phyloP scores from a whole-genome alignment of 2,888 invertebrate species.

The Eledone cirrhosa region DNA sequence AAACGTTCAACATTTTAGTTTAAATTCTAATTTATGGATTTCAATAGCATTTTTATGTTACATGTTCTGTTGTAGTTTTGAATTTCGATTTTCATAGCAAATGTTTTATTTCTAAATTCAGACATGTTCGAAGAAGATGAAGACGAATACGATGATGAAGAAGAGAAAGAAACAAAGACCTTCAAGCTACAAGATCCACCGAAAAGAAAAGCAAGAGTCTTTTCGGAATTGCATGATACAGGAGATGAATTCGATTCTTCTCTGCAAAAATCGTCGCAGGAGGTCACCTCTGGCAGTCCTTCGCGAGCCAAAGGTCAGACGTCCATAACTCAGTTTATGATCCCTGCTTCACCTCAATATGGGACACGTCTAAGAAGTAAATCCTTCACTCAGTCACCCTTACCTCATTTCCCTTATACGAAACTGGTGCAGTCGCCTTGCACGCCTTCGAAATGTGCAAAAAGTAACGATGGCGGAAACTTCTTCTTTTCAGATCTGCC shows the following conservation, averaged over 20 bases:
- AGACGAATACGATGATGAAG: background rate
- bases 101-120: background rate
- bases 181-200: constrained; percentile 5
- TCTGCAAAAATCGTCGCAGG: background rate
- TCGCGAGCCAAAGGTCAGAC: constrained; percentile 6
- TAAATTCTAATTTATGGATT: too few species aligned
- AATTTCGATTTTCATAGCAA: background rate
- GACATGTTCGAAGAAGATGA: too few species aligned
- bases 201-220: background rate
- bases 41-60: background rate
- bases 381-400: background rate
- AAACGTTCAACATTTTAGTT: too few species aligned
- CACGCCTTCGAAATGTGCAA: background rate
- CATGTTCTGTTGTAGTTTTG: background rate
- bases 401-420: background rate
- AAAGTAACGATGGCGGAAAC: background rate
- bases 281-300: background rate
- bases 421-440: background rate
- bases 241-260: background rate
- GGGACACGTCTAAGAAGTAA: background rate
- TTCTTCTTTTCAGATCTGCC: too few species aligned
- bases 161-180: background rate
- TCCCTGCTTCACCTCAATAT: background rate
- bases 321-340: constrained; percentile 9
- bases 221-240: background rate